Percentiles rank a stretch among this genome's conserved stretches.
Evolutionary conservation across 2,888 invertebrate species (phyloP).

Genomic region (Stratiomys singularior): DNA sequence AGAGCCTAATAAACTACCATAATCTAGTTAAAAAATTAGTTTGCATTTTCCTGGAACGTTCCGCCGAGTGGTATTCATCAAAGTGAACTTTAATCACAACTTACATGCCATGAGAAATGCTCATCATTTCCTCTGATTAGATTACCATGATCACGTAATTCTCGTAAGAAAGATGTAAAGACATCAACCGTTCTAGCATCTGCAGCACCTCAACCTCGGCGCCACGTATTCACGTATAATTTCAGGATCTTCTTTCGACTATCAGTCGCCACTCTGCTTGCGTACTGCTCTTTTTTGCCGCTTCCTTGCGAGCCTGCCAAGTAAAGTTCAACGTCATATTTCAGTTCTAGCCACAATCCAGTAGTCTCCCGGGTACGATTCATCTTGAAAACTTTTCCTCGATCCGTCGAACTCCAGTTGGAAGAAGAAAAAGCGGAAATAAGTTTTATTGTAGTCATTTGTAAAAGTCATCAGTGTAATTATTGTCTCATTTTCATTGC

Average conservation of each 20-base stretch:
- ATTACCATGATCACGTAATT: conserved; percentile 44
- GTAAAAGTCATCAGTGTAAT: conserved; percentile 44
- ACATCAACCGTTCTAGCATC: background rate
- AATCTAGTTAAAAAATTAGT: conserved; percentile 5
- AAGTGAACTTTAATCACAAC: conserved; percentile 34
- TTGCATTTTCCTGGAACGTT: conserved; percentile 4
- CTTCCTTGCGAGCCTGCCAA: background rate
- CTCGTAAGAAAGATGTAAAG: conserved; percentile 29
- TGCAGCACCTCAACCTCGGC: background rate
- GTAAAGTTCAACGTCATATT: conserved; percentile 29
- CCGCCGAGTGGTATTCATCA: conserved; percentile 19
- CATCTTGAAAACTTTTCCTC: conserved; percentile 37
- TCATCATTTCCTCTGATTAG: conserved; percentile 41
- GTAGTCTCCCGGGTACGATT: conserved; percentile 26
- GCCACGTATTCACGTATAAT: background rate
- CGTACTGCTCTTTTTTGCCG: background rate
- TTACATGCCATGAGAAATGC: conserved; percentile 36
- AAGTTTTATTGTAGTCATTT: conserved; percentile 44
- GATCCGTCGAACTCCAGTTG: conserved; percentile 12
- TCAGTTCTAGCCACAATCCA: conserved; percentile 37
- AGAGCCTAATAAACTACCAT: background rate
- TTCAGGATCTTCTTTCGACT: background rate
- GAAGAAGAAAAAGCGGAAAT: conserved; percentile 6
- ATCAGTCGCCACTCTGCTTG: background rate
- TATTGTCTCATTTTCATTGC: conserved; percentile 41